Base-by-base conservation (phyloP, 2,113 vertebrate species). In the Microtus pennsylvanicus region DNA sequence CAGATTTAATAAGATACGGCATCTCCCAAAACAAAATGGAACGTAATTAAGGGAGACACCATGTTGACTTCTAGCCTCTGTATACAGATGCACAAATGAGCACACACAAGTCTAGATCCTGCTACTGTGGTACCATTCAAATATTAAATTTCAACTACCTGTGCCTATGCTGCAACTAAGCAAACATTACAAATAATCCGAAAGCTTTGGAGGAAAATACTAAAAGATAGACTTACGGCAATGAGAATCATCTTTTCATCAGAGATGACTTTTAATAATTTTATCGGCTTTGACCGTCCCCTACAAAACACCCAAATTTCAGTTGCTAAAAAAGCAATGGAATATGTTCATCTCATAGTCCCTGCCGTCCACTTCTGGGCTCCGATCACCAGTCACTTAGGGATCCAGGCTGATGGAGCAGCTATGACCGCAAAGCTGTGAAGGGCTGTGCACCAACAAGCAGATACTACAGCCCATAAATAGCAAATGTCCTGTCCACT, bases 191-290 rank as follows among this genome's bases (percentile, higher is more conserved):
- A 61, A 78, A 86, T 22, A 89, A 9, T 45, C 69, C 17, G 4
- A 91, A 87, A 65, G 67, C 38, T 52, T 1, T 33, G 1, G 16
- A 55, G 2, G 19, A 47, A 95, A 91, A 82, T 47, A 75, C 11
- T 74, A n/a, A 87, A 77, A 96, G 78, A 67, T 4, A 86, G 14
- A 91, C 16, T n/a, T 87, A 86, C 2, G 30, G 1, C 21, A 47
- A 14, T 94, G 75, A 42, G 81, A 87, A 90, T 89, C 91, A 47
- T n/a, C 88, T 93, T 19, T 52, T 52, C 70, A 58, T 89, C 35
- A 50, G 1, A 42, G n/a, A 65, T 69, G 42, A 30, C 21, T 95
- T 93, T 91, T n/a, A 89, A 89, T 42, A 38, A 13, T 76, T 95
- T 72, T 87, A 0, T 55, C 93, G 11, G 47, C 89, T 87, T 78